Base-by-base conservation (phyloP, 2,113 vertebrate species). In the Amphilophus citrinellus region DNA sequence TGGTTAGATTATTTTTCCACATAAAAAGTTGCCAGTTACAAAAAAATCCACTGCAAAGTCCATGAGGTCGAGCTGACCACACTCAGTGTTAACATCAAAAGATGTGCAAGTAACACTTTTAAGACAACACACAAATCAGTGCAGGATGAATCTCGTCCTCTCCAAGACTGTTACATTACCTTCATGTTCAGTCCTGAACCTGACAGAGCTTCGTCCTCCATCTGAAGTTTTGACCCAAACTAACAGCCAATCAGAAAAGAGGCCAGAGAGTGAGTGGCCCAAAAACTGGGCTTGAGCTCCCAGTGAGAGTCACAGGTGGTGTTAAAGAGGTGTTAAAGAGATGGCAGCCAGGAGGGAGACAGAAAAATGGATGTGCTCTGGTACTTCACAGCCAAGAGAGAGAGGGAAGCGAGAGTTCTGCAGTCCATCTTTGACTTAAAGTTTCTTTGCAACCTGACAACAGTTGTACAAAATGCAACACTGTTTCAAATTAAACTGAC, bases 271-370 rank as follows among this genome's bases (percentile, higher is more conserved):
- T 80, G 61, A 82, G 81, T 76, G 87, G 87, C 39, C 15, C 17
- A 62, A 53, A 53, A 83, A 63, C 58, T 59, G 84, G 47, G 66
- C 81, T 50, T 66, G 84, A 76, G 83, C 59, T 81, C 66, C 58
- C 61, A 84, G 78, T 87, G 86, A 82, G 91, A 87, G 80, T 77
- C 88, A 87, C 82, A 91, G 88, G 87, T 90, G 84, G 90, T 81
- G 89, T 93, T 92, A 92, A 91, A 91, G 89, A 88, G 89, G 81
- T 90, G 91, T 85, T 82, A 92, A 92, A 87, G 86, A 88, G 79
- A 82, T 44, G 84, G 81, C 85, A 87, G 84, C 85, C 85, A 90
- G 77, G 32, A 84, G 59, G 82, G 50, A 80, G 84, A 87, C 77
- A 80, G 84, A 82, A 82, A 88, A 57, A 88, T 84, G 83, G 68